These are phyloP conservation scores for Apantesis nais DNA, from an alignment of 2,888 invertebrate genomes.

Conservation along the genomic window DNA sequence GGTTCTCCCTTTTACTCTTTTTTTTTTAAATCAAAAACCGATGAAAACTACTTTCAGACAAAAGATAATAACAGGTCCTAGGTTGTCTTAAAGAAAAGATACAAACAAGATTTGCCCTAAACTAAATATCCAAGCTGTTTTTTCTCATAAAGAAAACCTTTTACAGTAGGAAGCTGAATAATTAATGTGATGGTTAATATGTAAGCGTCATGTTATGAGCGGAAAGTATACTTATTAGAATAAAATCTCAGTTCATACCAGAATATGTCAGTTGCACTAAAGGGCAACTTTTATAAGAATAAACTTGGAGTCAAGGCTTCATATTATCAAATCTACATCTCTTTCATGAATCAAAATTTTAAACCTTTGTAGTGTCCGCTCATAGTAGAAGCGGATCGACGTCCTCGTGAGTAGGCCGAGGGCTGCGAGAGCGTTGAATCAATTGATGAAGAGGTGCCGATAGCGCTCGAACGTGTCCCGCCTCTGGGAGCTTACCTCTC, in stretches of 20 bases:
- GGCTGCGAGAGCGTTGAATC: constrained; percentile 58
- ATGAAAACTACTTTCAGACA: too few species aligned
- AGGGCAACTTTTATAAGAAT: not conserved
- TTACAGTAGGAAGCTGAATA: too few species aligned
- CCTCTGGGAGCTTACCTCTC: constrained; percentile 65
- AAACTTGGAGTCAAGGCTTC: not conserved
- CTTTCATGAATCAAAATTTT: constrained; percentile 22
- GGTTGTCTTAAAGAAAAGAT: too few species aligned
- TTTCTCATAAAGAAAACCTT: too few species aligned
- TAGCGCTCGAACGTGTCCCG: constrained; percentile 75
- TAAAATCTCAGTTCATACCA: not conserved
- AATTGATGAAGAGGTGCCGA: constrained; percentile 81
- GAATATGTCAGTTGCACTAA: not conserved
- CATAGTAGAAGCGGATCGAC: constrained; percentile 54
- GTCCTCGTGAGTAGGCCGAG: constrained; percentile 52
- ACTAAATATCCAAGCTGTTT: too few species aligned
- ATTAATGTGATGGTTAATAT: too few species aligned
- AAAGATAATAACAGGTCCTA: too few species aligned
- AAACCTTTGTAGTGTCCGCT: constrained; percentile 7
- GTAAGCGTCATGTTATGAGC: too few species aligned
- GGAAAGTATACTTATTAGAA: not conserved
- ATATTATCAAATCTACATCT: not conserved
- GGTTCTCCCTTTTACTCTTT: too few species aligned
- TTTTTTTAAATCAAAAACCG: too few species aligned
- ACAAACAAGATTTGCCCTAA: too few species aligned